Evolutionary conservation across 2,113 vertebrate species (phyloP).

Genomic region (Bubo bubo): DNA sequence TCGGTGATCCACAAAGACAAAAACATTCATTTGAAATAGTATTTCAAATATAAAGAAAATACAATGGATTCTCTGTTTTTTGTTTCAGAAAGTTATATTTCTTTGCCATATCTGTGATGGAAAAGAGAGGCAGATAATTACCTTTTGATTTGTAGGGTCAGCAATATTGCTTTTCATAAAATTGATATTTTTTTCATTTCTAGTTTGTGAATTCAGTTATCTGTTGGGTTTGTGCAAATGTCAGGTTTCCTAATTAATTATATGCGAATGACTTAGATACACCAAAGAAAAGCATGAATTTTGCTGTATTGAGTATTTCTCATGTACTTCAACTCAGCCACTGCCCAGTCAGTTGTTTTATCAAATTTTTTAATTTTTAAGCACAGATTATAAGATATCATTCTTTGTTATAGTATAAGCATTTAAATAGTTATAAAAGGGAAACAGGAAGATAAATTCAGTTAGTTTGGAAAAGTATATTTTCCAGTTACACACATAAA

Average conservation of each 20-base stretch:
- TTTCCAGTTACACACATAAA: not conserved
- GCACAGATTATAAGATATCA: not conserved
- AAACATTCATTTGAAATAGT: not conserved
- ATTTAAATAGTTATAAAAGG: not conserved
- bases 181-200: not conserved
- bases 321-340: not conserved
- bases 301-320: not conserved
- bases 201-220: not conserved
- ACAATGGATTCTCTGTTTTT: not conserved
- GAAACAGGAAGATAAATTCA: not conserved
- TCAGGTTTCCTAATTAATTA: not conserved
- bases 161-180: not conserved
- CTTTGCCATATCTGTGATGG: not conserved
- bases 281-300: not conserved
- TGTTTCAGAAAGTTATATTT: not conserved
- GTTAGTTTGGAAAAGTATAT: not conserved
- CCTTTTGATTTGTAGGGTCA: conserved; percentile 5
- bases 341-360: not conserved
- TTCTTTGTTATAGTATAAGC: not conserved
- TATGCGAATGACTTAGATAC: not conserved
- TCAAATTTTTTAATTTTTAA: not conserved
- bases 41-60: not conserved
- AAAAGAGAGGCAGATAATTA: not conserved
- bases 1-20: not conserved
- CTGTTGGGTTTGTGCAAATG: not conserved